Base-by-base conservation (phyloP, 2,797 vertebrate species). In the Eulemur rubriventer region DNA sequence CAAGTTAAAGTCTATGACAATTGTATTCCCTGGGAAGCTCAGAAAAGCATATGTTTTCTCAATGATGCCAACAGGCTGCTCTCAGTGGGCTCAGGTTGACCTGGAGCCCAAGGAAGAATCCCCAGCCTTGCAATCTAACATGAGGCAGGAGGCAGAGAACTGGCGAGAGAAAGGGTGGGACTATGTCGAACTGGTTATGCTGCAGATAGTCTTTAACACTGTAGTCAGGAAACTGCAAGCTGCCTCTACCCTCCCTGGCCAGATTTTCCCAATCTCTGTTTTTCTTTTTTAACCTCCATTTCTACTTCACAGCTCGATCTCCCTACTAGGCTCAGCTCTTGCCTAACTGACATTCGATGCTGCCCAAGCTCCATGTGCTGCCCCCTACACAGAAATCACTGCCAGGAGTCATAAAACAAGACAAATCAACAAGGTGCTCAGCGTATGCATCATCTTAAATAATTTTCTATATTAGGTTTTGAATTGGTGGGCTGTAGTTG, bases 111-210 rank as follows among this genome's bases (percentile, higher is more conserved):
- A 61, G 8, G 4, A 4, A 43, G n/a, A 17, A 33, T 63, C 16
- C 8, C n/a, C 8, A 43, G 0, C 0, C 11, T 30, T 85, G 38
- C 28, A 91, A 0, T 28, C 6, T 4, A 76, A n/a, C 16, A 10
- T 16, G 6, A 94, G 26, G 35, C 38, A 78, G 35, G 33, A 43
- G 30, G 14, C 13, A 67, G 67, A 70, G n/a, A 3, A 3, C 4
- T 4, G 5, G 26, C 6, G 0, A 69, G 70, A 85, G 55, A 18
- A 70, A 48, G 7, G 10, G 11, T 9, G 18, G 18, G 17, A 52
- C 30, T 57, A 0, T 59, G 46, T 28, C 35, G 48, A 63, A 43
- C 6, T 33, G 16, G 13, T 63, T 11, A 48, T 57, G 7, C 41
- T 6, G 5, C 41, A 57, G 2, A 10, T 18, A 65, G 14, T 41